These are phyloP conservation scores for Amazona guildingii DNA, from an alignment of 2,113 vertebrate species.

Conservation along the genomic window DNA sequence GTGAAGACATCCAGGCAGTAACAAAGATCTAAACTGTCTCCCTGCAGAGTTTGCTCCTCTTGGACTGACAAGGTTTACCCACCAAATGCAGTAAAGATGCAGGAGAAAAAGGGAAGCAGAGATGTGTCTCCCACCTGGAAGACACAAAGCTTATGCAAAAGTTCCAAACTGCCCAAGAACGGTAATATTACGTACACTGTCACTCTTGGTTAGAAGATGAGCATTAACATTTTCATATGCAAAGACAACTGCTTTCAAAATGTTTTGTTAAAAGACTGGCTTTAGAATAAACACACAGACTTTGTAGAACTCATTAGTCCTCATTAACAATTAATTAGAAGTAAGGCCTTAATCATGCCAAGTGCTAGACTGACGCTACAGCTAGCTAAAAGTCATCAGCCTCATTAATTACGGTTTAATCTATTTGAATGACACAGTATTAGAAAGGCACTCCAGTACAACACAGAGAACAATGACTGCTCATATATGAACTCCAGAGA, in stretches of 20 bases:
- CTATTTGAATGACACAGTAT: neutral
- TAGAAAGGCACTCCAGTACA: neutral
- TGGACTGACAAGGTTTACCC: neutral
- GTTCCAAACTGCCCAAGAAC: neutral
- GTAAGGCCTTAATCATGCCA: neutral
- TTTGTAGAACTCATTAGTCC: neutral
- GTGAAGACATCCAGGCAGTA: neutral
- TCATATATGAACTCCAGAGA: neutral
- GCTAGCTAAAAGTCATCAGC: neutral
- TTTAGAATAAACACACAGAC: neutral
- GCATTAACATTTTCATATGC: neutral
- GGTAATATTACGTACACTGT: neutral
- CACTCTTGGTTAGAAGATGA: neutral
- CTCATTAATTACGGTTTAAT: neutral
- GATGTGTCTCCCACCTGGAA: neutral
- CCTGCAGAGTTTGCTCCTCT: neutral
- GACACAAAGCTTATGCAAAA: neutral
- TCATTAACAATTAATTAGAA: neutral
- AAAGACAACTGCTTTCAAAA: neutral
- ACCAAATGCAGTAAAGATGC: neutral
- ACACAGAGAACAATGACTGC: neutral
- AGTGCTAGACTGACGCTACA: neutral
- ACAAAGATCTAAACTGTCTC: neutral
- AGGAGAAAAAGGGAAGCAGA: neutral
- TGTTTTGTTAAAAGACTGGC: neutral